Evolutionary conservation across 2,888 invertebrate species (phyloP), one percentile per base, ranked within the genome.

Genomic region (Acronicta aceris): DNA sequence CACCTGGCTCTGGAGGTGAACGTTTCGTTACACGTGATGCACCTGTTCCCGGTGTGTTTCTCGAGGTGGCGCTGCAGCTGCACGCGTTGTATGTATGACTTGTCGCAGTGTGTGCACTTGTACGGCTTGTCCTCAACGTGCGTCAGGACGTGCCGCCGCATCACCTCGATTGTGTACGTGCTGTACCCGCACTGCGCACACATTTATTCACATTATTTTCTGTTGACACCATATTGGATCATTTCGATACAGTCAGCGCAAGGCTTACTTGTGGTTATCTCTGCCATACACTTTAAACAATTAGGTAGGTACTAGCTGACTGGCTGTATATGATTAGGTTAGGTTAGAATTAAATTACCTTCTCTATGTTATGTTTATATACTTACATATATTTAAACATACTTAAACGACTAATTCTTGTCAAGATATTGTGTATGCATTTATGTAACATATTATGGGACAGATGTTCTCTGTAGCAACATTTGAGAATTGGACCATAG

Each of bases 81-180:
- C 8, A 96, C 96, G 10, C 97, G 96, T 89, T 97, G 98, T 60
- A 98, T 98, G 88, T 98, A 98, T n/a, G 97, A 96, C 84, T 96
- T 96, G 10, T 95, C 95, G 83, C 98, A 98, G 77, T 95, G 94
- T 45, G 94, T 86, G 83, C 97, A 97, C 79, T 91, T 91, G 85
- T 89, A 89, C 4, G 94, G 94, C 78, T 94, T 94, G 10, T 92
- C 84, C 7, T 67, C 43, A 10, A 90, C 87, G 82, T 97, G 97
- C 0, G 96, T 97, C 72, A 96, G 94, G 80, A 96, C 95, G 84
- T 97, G 97, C 3, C 97, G 96, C 75, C 97, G 97, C 75, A 97
- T 92, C 59, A 98, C 98, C 86, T 98, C 98, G 78, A 98, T 96
- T 0, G 98, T 98, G 54, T 96, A 97, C 81, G 98, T 98, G 55